These are phyloP conservation scores for Drosophila suboccidentalis DNA, from an alignment of 2,888 invertebrate genomes.

Conservation along the genomic window DNA sequence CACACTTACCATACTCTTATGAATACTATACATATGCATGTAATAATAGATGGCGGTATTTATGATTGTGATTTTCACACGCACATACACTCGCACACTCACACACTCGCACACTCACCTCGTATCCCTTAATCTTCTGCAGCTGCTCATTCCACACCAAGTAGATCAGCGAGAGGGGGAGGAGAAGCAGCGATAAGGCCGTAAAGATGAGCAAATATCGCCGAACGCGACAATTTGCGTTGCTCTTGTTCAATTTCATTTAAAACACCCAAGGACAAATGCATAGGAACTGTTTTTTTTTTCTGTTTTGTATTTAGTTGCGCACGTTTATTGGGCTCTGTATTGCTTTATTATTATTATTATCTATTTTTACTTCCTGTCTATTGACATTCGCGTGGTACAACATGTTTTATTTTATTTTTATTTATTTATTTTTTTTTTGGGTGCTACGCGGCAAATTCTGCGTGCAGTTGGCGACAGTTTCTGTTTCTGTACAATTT, in stretches of 20 bases:
- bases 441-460: conserved; percentile 57
- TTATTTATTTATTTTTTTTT: background rate
- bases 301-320: conserved; percentile 21
- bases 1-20: conserved; percentile 4
- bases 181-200: conserved; percentile 84
- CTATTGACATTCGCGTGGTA: conserved; percentile 40
- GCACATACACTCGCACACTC: conserved; percentile 82
- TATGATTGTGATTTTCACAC: conserved; percentile 42
- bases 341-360: conserved; percentile 14
- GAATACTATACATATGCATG: background rate
- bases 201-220: conserved; percentile 86
- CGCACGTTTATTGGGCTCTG: conserved; percentile 12
- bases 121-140: conserved; percentile 85
- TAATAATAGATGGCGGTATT: conserved; percentile 2
- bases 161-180: conserved; percentile 85
- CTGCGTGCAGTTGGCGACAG: conserved; percentile 74
- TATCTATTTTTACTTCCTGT: conserved; percentile 24
- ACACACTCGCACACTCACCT: conserved; percentile 77
- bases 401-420: conserved; percentile 33
- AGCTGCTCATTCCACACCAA: conserved; percentile 85
- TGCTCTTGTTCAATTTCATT: conserved; percentile 85
- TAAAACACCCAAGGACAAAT: conserved; percentile 71
- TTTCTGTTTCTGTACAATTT: conserved; percentile 65
- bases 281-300: conserved; percentile 71
- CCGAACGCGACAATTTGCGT: conserved; percentile 85